Conservation (phyloP, 2,113 vertebrate genomes). For the Turnix velox region DNA sequence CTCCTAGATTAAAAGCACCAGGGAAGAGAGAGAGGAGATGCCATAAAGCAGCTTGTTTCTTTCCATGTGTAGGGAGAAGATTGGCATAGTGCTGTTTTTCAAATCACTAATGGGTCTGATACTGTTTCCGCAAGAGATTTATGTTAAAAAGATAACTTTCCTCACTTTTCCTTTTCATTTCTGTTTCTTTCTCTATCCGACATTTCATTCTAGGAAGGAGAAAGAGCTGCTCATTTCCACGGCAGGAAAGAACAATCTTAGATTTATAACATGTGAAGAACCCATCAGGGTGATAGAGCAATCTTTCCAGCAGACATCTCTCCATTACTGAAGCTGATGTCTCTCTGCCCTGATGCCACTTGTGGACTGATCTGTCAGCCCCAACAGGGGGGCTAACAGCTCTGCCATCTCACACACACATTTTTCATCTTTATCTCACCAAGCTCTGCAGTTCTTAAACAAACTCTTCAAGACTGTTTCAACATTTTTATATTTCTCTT, state of each 20-base stretch:
- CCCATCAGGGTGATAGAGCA: conserved; percentile 74
- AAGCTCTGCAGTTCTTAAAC: conserved; percentile 18
- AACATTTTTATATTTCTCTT: neutral
- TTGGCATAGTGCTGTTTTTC: neutral
- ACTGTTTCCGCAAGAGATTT: conserved; percentile 54
- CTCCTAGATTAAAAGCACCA: accelerated
- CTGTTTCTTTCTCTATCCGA: conserved; percentile 42
- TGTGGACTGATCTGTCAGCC: conserved; percentile 69
- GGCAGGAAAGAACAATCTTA: conserved; percentile 66
- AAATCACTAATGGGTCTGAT: neutral
- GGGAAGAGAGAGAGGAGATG: neutral
- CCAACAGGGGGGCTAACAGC: conserved; percentile 27
- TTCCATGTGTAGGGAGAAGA: neutral
- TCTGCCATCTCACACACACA: neutral
- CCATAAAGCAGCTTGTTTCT: neutral
- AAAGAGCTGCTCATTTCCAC: conserved; percentile 66
- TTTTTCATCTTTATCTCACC: conserved; percentile 63
- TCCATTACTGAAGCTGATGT: conserved; percentile 75
- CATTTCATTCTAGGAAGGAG: conserved; percentile 68
- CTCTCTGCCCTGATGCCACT: conserved; percentile 65
- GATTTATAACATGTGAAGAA: conserved; percentile 76
- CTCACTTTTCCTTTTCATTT: conserved; percentile 61
- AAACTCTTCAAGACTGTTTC: conserved; percentile 16
- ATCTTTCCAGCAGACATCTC: conserved; percentile 81
- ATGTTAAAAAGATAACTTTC: conserved; percentile 66